Base-by-base conservation (phyloP, 2,888 invertebrate genomes). In the Thecocarcelia acutangulata region DNA sequence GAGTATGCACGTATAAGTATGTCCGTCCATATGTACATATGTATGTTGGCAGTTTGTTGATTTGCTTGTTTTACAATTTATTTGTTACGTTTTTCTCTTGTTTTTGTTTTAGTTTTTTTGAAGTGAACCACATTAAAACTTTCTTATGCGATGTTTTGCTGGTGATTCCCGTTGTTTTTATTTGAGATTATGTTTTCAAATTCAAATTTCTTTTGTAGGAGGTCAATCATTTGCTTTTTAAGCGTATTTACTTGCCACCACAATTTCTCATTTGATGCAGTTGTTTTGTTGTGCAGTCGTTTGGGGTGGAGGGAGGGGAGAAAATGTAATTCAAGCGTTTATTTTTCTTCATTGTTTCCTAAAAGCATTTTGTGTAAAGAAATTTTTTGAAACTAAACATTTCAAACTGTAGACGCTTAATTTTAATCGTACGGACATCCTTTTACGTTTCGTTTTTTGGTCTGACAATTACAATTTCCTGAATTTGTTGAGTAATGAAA, bases 121-220 rank as follows among this genome's bases (percentile, higher is more conserved):
- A 33, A 33, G 6, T 33, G 52, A 21, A 44, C 17, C 15, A 54
- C 42, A 24, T 58, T 63, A 40, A 37, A 52, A 46, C 44, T 59
- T 52, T 73, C 8, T 48, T 52, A 46, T 42, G 54, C 21, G 33
- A 33, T 37, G 28, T 42, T 11, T 68, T 50, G 17, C 3, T 70
- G 28, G 64, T 66, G 21, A 61, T 63, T 52, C 48, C 40, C 48
- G 68, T 66, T 75, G 68, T 75, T 74, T 74, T 52, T 21, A 63
- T 63, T 63, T 56, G 24, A 46, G 61, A 66, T 64, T 33, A 58
- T 66, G 15, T 50, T 59, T 79, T 58, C 17, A 54, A 78, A 66
- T 44, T 37, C 17, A 59, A 66, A 70, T 64, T 70, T 58, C 74
- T 70, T 33, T 75, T 75, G 80, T 75, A 75, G 80, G 75, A 80